phyloP scores from a whole-genome alignment of 2,888 invertebrate species.

The Glomeris marginata region DNA sequence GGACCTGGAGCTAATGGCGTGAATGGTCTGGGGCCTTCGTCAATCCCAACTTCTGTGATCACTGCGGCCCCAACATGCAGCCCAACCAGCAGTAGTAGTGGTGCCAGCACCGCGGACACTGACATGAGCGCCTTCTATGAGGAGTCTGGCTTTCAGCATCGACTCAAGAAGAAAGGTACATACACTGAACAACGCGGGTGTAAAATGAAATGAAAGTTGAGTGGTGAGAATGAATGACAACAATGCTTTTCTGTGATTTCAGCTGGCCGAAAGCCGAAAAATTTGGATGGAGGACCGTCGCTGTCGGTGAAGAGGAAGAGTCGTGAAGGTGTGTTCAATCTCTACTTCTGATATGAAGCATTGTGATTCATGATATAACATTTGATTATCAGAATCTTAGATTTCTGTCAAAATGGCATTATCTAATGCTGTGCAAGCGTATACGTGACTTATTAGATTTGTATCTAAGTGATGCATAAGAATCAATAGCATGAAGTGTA shows the following conservation, averaged over 20 bases:
- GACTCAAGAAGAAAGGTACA: slow-evolving; percentile 34
- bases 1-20: background rate
- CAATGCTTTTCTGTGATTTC: background rate
- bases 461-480: too few relatives aligned
- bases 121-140: slow-evolving; percentile 75
- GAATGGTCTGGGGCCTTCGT: slow-evolving; percentile 2
- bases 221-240: too few relatives aligned
- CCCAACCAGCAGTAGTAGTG: slow-evolving; percentile 28
- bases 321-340: slow-evolving; percentile 49
- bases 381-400: too few relatives aligned
- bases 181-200: too few relatives aligned
- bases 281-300: slow-evolving; percentile 24
- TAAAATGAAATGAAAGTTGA: too few relatives aligned
- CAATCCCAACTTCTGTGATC: slow-evolving; percentile 36
- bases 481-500: too few relatives aligned
- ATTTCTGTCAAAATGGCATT: too few relatives aligned
- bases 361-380: too few relatives aligned
- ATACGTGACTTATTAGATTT: too few relatives aligned
- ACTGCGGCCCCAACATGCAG: slow-evolving; percentile 45
- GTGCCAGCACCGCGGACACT: slow-evolving; percentile 45
- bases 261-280: slow-evolving; percentile 44
- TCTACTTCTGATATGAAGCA: too few relatives aligned
- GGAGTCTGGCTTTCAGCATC: slow-evolving; percentile 57
- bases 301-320: slow-evolving; percentile 71
- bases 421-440: too few relatives aligned